Conservation (phyloP, 2,113 vertebrate genomes). For the Tricholaema leucomelas region DNA sequence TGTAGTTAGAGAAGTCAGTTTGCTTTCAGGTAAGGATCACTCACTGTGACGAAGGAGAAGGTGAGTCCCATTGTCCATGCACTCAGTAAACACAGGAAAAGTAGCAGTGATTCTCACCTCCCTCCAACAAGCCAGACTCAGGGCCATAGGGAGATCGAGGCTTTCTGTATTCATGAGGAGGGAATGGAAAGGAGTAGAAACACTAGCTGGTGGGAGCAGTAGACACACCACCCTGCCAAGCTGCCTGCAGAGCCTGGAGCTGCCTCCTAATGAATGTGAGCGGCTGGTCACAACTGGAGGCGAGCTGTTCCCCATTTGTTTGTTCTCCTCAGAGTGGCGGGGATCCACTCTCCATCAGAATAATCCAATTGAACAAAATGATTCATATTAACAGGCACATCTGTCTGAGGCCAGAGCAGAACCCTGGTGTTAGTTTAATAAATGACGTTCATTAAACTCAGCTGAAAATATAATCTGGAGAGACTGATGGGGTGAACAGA, state of each 20-base stretch:
- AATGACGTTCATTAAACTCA: slow-evolving; percentile 79
- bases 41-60: accelerated
- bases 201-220: not conserved
- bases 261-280: slow-evolving; percentile 46
- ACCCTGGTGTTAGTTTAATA: slow-evolving; percentile 76
- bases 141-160: not conserved
- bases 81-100: not conserved
- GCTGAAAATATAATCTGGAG: slow-evolving; percentile 78
- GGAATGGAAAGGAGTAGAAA: not conserved
- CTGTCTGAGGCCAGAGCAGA: slow-evolving; percentile 76
- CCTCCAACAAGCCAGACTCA: not conserved
- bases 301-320: slow-evolving; percentile 55
- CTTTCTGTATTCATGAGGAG: not conserved
- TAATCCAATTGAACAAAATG: slow-evolving; percentile 78
- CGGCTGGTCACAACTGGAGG: slow-evolving; percentile 52
- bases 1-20: not conserved
- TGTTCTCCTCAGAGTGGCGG: slow-evolving; percentile 40
- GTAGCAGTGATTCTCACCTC: not conserved
- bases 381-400: slow-evolving; percentile 77
- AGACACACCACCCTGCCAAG: slow-evolving; percentile 26
- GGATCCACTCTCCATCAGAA: slow-evolving; percentile 71
- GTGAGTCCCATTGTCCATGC: not conserved
- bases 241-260: slow-evolving; percentile 17
- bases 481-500: slow-evolving; percentile 73
- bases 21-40: not conserved